phyloP scores from a whole-genome alignment of 2,888 invertebrate genomes.

The Agapostemon virescens region DNA sequence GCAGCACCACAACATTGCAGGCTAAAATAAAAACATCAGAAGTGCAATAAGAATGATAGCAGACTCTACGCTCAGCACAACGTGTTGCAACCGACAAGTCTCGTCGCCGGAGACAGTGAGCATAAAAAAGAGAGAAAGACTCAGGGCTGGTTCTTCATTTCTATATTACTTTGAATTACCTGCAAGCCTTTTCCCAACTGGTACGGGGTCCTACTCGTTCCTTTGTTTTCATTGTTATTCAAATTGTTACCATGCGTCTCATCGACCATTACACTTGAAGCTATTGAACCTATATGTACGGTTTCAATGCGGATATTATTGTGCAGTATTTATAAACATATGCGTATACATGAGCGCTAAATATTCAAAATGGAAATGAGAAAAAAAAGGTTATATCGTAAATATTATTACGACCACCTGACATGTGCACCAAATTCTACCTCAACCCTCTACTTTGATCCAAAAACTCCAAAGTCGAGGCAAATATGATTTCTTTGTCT shows the following conservation, averaged over 20 bases:
- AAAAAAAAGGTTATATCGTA: constrained; percentile 52
- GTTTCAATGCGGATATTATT: constrained; percentile 41
- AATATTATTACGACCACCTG: constrained; percentile 59
- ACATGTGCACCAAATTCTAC: constrained; percentile 66
- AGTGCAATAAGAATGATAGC: constrained; percentile 70
- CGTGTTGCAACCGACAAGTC: constrained; percentile 61
- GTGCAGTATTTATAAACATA: constrained; percentile 47
- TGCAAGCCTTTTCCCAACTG: constrained; percentile 58
- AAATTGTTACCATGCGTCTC: constrained; percentile 57
- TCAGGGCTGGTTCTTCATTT: constrained; percentile 62
- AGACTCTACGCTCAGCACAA: constrained; percentile 59
- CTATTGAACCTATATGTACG: constrained; percentile 47
- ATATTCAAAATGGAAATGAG: constrained; percentile 32
- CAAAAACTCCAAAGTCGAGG: constrained; percentile 47
- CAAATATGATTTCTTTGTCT: constrained; percentile 19
- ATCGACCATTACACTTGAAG: constrained; percentile 44
- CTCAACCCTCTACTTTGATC: constrained; percentile 61
- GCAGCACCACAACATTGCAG: constrained; percentile 72
- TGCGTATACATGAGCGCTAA: constrained; percentile 39
- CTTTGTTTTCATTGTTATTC: constrained; percentile 50
- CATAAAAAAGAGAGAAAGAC: constrained; percentile 55
- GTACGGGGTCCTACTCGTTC: constrained; percentile 55
- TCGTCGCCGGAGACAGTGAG: constrained; percentile 63
- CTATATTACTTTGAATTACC: constrained; percentile 52
- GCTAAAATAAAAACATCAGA: constrained; percentile 68